Conservation (phyloP, 1,140 invertebrate species). For the Cyclargus thomasi region DNA sequence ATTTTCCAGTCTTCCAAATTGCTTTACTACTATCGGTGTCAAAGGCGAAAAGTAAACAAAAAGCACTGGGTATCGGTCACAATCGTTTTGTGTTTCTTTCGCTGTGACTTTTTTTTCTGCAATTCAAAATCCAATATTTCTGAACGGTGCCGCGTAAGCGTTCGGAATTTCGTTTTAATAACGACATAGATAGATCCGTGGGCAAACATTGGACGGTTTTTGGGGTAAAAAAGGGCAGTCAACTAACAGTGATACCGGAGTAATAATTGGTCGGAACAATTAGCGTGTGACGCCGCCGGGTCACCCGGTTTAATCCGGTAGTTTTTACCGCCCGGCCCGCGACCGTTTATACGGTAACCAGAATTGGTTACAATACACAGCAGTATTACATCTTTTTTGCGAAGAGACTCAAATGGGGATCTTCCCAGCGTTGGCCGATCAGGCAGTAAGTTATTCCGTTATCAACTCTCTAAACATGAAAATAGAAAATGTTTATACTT, state of each 20-base stretch:
- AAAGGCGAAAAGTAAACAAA: conserved; percentile 14
- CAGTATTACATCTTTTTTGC: no score
- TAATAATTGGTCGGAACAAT: conserved; percentile 42
- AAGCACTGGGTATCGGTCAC: conserved; percentile 17
- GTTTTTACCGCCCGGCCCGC: conserved; percentile 34
- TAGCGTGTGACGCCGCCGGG: conserved; percentile 34
- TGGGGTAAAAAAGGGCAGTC: conserved; percentile 38
- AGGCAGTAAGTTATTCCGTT: no score
- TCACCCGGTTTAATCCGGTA: conserved; percentile 34
- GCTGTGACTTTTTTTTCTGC: conserved; percentile 32
- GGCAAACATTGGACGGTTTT: conserved; percentile 44
- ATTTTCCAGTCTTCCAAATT: conserved; percentile 3
- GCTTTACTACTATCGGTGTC: conserved; percentile 13
- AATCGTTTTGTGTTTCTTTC: conserved; percentile 27
- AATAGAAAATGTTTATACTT: no score
- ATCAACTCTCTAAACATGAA: no score
- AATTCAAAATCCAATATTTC: conserved; percentile 47
- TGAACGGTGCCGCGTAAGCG: conserved; percentile 33
- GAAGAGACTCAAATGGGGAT: no score
- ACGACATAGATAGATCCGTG: conserved; percentile 39
- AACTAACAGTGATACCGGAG: conserved; percentile 35
- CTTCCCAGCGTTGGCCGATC: no score
- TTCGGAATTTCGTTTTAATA: conserved; percentile 43
- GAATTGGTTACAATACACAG: no score
- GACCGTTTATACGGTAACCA: background rate